Evolutionary conservation across 2,113 vertebrate genomes (phyloP).

Genomic region (Ochotona princeps): DNA sequence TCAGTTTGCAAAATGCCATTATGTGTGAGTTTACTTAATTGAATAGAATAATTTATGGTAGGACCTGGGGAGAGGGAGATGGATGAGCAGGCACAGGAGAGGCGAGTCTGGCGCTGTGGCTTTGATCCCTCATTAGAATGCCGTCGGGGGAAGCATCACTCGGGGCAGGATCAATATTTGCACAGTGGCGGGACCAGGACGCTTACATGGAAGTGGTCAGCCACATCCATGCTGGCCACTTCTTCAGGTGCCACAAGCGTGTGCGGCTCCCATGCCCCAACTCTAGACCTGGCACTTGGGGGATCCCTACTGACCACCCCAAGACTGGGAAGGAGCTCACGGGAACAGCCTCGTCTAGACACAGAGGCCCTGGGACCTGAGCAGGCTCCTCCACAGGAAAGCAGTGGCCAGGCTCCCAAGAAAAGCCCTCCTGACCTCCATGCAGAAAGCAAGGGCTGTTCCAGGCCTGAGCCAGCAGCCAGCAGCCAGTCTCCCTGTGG

Average conservation of each 20-base stretch:
- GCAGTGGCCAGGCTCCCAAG: too few species aligned
- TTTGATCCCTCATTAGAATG: constrained; percentile 93
- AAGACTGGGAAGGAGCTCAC: too few species aligned
- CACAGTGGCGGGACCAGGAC: constrained; percentile 85
- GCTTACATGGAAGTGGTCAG: constrained; percentile 67
- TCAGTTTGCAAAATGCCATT: constrained; percentile 91
- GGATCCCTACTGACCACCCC: too few species aligned
- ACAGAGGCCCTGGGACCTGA: too few species aligned
- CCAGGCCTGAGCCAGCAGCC: too few species aligned
- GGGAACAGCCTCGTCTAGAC: too few species aligned
- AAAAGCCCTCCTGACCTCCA: too few species aligned
- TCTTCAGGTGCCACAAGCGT: constrained; percentile 81
- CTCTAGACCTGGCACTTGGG: too few species aligned
- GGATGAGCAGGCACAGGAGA: constrained; percentile 86
- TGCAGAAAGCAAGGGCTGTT: too few species aligned
- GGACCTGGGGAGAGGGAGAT: constrained; percentile 88
- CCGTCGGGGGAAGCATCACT: constrained; percentile 89
- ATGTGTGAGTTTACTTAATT: constrained; percentile 91
- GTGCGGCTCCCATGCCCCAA: too few species aligned
- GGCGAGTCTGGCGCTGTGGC: constrained; percentile 88
- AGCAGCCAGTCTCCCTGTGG: too few species aligned
- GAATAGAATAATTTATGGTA: constrained; percentile 92
- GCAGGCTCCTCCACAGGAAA: too few species aligned
- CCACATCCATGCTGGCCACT: constrained; percentile 85
- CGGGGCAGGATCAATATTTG: constrained; percentile 95